phyloP scores from a whole-genome alignment of 2,888 invertebrate genomes.

The Nemotelus pantherinus region DNA sequence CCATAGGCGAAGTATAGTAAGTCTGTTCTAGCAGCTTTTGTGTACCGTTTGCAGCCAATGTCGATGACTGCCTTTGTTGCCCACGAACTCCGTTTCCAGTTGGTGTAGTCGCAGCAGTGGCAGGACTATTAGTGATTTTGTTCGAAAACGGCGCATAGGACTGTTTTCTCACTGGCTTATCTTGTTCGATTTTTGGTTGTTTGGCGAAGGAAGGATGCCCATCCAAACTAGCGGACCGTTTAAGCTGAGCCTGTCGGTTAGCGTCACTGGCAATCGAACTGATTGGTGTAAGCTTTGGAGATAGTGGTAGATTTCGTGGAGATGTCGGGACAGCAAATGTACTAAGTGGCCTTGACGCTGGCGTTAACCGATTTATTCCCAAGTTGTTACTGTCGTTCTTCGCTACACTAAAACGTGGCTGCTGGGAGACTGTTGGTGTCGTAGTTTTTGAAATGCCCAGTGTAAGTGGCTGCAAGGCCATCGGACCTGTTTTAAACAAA shows the following conservation, averaged over 20 bases:
- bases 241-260: constrained; percentile 58
- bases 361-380: constrained; percentile 32
- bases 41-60: constrained; percentile 3
- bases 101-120: background rate
- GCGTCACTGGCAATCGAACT: constrained; percentile 62
- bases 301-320: constrained; percentile 51
- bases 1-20: constrained; percentile 55
- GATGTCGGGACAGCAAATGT: constrained; percentile 60
- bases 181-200: constrained; percentile 58
- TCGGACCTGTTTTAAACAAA: constrained; percentile 59
- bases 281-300: constrained; percentile 57
- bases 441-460: constrained; percentile 43
- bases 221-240: constrained; percentile 61
- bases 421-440: constrained; percentile 21
- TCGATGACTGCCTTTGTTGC: constrained; percentile 10
- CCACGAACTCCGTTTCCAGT: constrained; percentile 13
- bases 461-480: constrained; percentile 56
- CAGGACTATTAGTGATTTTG: constrained; percentile 9
- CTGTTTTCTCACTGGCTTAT: constrained; percentile 52
- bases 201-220: constrained; percentile 54
- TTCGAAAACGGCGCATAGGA: constrained; percentile 50
- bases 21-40: constrained; percentile 53
- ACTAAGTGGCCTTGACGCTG: constrained; percentile 21
- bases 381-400: constrained; percentile 6
- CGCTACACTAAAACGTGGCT: background rate